These are phyloP conservation scores for Chrysopilus asiliformis DNA, from an alignment of 2,888 invertebrate genomes.

Conservation along the genomic window DNA sequence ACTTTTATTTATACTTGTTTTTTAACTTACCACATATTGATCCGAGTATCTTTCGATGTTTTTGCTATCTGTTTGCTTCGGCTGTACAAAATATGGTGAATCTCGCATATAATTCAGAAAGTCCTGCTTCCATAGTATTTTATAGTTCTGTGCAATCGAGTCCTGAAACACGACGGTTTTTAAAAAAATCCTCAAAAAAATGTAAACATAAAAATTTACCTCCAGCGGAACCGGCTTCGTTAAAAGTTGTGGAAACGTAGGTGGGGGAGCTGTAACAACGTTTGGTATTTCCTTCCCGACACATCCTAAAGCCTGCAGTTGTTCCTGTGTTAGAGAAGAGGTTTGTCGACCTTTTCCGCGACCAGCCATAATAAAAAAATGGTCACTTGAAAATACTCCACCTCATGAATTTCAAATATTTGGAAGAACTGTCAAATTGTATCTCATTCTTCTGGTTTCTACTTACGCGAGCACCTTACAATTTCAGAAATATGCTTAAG, in stretches of 20 bases:
- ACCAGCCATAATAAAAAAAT: constrained; percentile 25
- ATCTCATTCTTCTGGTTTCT: background rate
- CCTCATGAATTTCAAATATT: background rate
- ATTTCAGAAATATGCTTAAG: background rate
- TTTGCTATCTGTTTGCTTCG: constrained; percentile 15
- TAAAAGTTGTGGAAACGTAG: constrained; percentile 46
- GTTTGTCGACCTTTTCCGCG: constrained; percentile 30
- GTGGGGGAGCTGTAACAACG: constrained; percentile 42
- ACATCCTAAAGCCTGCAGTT: constrained; percentile 30
- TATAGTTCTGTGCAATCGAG: constrained; percentile 50
- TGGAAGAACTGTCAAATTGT: background rate
- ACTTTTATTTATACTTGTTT: too few relatives aligned
- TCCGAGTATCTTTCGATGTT: constrained; percentile 20
- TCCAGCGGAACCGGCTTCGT: constrained; percentile 41
- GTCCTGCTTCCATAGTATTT: constrained; percentile 57
- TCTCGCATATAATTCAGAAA: constrained; percentile 57
- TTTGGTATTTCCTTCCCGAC: constrained; percentile 40
- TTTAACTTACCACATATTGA: constrained; percentile 20
- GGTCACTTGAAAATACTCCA: background rate
- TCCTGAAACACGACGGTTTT: constrained; percentile 22
- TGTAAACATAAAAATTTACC: constrained; percentile 15
- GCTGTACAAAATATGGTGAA: constrained; percentile 39
- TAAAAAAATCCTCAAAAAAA: background rate
- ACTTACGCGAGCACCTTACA: background rate
- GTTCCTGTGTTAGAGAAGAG: constrained; percentile 31